phyloP scores from a whole-genome alignment of 2,113 vertebrate genomes.

The Megaceryle maxima region DNA sequence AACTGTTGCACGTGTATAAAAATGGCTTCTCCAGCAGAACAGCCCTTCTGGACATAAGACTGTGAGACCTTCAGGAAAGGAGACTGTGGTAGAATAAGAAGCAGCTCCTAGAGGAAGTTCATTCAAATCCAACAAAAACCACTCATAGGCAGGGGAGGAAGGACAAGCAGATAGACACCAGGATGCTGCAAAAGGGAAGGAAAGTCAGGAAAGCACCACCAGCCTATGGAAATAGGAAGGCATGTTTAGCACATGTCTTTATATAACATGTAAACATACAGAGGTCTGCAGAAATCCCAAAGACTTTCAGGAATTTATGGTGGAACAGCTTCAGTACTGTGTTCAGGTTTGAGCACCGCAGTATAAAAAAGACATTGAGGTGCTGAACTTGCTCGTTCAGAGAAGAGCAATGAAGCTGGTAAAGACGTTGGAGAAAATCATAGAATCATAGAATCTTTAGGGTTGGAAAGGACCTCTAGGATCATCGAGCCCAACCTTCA shows the following conservation, averaged over 20 bases:
- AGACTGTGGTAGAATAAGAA: not conserved
- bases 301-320: not conserved
- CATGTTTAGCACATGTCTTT: not conserved
- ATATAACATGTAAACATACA: not conserved
- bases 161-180: not conserved
- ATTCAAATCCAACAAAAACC: not conserved
- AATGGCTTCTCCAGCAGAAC: not conserved
- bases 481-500: no score
- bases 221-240: not conserved
- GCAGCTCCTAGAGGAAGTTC: not conserved
- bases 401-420: no score
- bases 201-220: not conserved
- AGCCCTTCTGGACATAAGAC: rapidly evolving
- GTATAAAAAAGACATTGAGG: no score
- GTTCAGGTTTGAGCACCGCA: no score
- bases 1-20: not conserved
- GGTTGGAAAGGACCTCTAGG: no score
- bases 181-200: not conserved
- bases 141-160: not conserved
- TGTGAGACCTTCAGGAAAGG: not conserved
- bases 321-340: not conserved
- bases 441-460: no score
- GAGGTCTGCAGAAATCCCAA: not conserved
- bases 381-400: no score
- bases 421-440: no score